Percentiles rank a stretch among this genome's conserved stretches.
Conservation (phyloP, 2,797 vertebrate genomes). For the Ceyx erithaca region DNA sequence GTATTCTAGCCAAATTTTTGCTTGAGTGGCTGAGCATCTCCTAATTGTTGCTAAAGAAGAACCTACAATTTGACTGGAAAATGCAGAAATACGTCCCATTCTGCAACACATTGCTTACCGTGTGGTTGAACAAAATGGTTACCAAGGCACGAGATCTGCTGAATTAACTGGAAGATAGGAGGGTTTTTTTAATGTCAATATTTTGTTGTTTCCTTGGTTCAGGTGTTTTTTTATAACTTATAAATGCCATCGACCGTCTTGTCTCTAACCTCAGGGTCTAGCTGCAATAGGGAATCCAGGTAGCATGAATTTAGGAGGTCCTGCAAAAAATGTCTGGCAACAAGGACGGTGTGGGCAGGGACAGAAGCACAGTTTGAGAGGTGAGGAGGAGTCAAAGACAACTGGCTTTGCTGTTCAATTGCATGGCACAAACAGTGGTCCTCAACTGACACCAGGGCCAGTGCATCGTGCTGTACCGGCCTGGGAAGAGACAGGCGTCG, state of each 20-base stretch:
- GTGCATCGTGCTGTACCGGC: fast-evolving
- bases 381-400: not conserved
- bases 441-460: fast-evolving
- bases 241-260: not conserved
- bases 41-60: not conserved
- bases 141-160: not conserved
- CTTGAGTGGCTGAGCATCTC: not conserved
- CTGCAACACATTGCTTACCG: not conserved
- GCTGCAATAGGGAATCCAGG: not conserved
- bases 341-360: not conserved
- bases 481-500: not conserved
- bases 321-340: not conserved
- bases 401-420: fast-evolving
- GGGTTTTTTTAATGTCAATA: not conserved
- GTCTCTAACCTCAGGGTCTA: not conserved
- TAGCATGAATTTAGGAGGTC: not conserved
- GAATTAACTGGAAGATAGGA: not conserved
- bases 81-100: not conserved
- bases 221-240: not conserved
- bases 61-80: not conserved
- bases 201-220: not conserved
- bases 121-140: not conserved
- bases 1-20: not conserved
- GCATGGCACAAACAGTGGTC: fast-evolving
- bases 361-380: not conserved